These are phyloP conservation scores for Torymus auratus DNA, from an alignment of 2,888 invertebrate species.

Conservation along the genomic window DNA sequence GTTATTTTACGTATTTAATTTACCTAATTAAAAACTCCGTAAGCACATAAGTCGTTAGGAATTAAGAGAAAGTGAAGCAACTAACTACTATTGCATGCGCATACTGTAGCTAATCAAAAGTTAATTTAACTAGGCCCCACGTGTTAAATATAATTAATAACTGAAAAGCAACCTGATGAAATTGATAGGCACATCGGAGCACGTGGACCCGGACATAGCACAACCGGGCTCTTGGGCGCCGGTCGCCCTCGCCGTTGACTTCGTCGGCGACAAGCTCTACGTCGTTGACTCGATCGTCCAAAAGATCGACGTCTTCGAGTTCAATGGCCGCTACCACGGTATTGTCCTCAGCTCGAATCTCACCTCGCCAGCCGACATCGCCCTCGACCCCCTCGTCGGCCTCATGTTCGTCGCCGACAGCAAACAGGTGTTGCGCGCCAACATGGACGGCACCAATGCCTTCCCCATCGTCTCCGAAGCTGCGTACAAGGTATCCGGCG, in stretches of 20 bases:
- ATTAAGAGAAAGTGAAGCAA: no score
- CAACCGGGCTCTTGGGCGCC: constrained; percentile 93
- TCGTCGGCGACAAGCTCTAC: constrained; percentile 97
- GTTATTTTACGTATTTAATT: no score
- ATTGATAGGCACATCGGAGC: constrained; percentile 46
- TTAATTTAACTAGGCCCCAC: background rate
- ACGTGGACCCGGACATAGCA: constrained; percentile 82
- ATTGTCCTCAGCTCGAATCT: constrained; percentile 94
- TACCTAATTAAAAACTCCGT: no score
- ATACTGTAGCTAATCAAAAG: background rate
- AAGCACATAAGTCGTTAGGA: no score
- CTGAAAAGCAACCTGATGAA: no score
- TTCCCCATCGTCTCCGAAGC: constrained; percentile 92
- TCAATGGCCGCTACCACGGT: constrained; percentile 91
- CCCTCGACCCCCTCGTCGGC: constrained; percentile 94
- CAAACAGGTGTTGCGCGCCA: constrained; percentile 89
- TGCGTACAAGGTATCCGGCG: constrained; percentile 94
- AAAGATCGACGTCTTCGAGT: constrained; percentile 95
- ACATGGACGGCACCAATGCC: constrained; percentile 95
- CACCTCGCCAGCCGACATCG: constrained; percentile 93
- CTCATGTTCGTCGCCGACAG: constrained; percentile 92
- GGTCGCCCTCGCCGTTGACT: constrained; percentile 95
- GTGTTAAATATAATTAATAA: background rate
- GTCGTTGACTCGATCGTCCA: constrained; percentile 95
- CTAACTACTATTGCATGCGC: no score